Percentiles rank a stretch among this genome's conserved stretches.
Evolutionary conservation across 1,140 invertebrate species (phyloP).

Genomic region (Cephus cinctus): DNA sequence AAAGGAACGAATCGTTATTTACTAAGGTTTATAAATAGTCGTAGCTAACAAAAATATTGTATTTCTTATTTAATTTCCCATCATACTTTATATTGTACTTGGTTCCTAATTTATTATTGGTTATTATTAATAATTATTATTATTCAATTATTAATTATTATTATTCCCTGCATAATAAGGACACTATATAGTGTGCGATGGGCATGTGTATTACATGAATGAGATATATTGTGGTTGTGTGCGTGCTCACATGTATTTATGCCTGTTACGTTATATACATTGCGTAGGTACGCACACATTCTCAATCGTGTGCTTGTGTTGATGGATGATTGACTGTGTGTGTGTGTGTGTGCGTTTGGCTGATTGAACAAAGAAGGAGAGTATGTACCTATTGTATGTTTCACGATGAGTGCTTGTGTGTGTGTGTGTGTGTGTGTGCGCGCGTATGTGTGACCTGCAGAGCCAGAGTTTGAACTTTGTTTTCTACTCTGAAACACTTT

Average conservation of each 20-base stretch:
- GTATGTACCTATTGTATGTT: too few species aligned
- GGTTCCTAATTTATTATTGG: constrained; percentile 55
- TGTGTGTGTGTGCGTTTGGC: too few species aligned
- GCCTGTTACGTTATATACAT: too few species aligned
- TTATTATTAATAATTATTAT: constrained; percentile 36
- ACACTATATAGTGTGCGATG: constrained; percentile 17
- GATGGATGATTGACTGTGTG: too few species aligned
- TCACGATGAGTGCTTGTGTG: too few species aligned
- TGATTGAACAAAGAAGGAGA: too few species aligned
- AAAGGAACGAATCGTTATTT: constrained; percentile 28
- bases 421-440: constrained; percentile 8
- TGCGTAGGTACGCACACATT: too few species aligned
- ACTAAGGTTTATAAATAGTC: constrained; percentile 47
- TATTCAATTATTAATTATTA: constrained; percentile 28
- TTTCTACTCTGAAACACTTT: constrained; percentile 14
- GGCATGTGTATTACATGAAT: not conserved
- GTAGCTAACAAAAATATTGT: constrained; percentile 39
- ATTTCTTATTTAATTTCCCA: constrained; percentile 48
- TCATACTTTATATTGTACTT: constrained; percentile 47
- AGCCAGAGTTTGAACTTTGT: constrained; percentile 27
- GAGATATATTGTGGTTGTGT: too few species aligned
- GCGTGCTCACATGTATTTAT: too few species aligned
- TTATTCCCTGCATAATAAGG: constrained; percentile 25
- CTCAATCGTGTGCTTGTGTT: too few species aligned
- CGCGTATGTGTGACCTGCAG: constrained; percentile 17